Percentiles rank a stretch among this genome's conserved stretches.
These are phyloP conservation scores for Gymnopithys bicolor DNA, from an alignment of 2,797 vertebrate species.

Conservation along the genomic window DNA sequence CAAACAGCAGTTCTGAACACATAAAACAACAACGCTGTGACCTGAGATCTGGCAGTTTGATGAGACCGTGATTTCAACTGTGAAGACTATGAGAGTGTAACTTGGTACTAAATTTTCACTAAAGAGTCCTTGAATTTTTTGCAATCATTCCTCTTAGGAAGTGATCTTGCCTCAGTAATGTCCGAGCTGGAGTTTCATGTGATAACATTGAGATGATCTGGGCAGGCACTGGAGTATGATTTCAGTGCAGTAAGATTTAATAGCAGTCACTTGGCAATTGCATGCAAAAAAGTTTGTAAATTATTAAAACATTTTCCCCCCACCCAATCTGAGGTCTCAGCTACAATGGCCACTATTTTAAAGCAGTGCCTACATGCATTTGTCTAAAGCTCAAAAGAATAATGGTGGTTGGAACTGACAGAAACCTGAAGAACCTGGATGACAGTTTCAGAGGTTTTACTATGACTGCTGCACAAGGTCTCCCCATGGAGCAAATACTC, in stretches of 20 bases:
- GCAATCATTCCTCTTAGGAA: neutral
- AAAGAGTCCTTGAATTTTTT: neutral
- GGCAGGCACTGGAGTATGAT: neutral
- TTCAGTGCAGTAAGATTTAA: neutral
- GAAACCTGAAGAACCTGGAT: neutral
- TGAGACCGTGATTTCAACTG: neutral
- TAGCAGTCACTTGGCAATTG: neutral
- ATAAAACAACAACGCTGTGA: neutral
- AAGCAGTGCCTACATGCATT: neutral
- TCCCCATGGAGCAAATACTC: neutral
- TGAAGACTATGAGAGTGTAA: neutral
- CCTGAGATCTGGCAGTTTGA: conserved; percentile 5
- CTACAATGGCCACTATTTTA: neutral
- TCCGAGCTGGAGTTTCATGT: neutral
- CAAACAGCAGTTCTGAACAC: neutral
- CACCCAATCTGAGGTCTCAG: neutral
- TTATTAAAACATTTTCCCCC: neutral
- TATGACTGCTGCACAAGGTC: neutral
- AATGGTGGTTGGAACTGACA: neutral
- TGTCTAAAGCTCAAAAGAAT: neutral
- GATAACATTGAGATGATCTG: neutral
- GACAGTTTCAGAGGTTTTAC: neutral
- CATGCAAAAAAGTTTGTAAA: accelerated
- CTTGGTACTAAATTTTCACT: neutral
- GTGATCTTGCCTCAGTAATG: neutral